Evolutionary conservation across 2,113 vertebrate genomes (phyloP), one percentile per base, ranked within the genome.

Genomic region (Boulengerochromis microlepis): DNA sequence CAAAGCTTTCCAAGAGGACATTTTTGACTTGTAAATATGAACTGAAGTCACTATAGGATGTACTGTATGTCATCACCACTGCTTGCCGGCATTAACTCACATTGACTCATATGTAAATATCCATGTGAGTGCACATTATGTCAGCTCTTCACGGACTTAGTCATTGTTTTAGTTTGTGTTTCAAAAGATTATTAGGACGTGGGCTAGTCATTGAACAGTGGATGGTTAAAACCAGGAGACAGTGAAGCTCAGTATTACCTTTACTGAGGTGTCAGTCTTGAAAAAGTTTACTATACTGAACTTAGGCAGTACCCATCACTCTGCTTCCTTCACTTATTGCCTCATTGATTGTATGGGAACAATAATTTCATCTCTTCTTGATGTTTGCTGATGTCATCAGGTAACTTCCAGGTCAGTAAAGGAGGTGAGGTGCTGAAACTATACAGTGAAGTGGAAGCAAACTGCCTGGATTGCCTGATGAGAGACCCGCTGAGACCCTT

Each of bases 391-490:
- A 3, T 90, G 78, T 82, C 71, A 78, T 31, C 83, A 97, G 97
- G 97, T 83, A 97, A 97, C 89, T 96, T 97, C 85, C 95, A 96
- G 82, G 93, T 95, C 78, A 96, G 97, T 74, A 96, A 96, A 53
- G 90, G 94, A 18, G 97, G 97, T 0, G 96, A 97, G 91, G 97
- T 97, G 84, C 92, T 97, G 87, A 97, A 97, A 90, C 95, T 94
- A 81, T 96, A 96, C 92, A 96, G 93, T 56, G 92, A 96, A 7
- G 90, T 94, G 61, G 97, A 97, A 91, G 96, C 93, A 7, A 88
- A 89, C 24, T 97, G 97, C 2, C 93, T 97, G 88, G 92, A 95
- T 22, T 57, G 40, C 42, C 95, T 97, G 54, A 97, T 97, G 97
- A 90, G 50, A 11, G 97, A 97, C 71, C 56, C 83, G 1, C 92